Percentiles rank a stretch among this genome's conserved stretches.
Evolutionary conservation across 2,888 invertebrate genomes (phyloP).

Genomic region (Stenotaenia linearis): DNA sequence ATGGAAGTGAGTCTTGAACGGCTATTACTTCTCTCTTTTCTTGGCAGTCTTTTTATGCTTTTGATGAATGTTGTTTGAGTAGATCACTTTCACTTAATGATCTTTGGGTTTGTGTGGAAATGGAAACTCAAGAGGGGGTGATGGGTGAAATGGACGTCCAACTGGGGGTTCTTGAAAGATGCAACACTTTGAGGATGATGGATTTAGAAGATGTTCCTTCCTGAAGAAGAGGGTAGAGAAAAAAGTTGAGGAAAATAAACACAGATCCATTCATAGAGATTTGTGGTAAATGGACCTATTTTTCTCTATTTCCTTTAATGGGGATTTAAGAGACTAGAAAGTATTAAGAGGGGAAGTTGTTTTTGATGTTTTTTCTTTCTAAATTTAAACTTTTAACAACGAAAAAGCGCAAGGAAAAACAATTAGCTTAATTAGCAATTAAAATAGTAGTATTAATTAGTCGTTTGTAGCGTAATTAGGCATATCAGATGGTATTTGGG

Average conservation of each 20-base stretch:
- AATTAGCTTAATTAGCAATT: neutral
- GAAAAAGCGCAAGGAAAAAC: neutral
- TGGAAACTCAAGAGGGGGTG: conserved; percentile 11
- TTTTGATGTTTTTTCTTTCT: neutral
- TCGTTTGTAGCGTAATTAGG: neutral
- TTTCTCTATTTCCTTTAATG: neutral
- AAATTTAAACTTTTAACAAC: no score
- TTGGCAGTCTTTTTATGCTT: neutral
- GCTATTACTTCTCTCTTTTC: neutral
- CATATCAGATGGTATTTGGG: neutral
- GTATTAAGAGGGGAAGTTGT: neutral
- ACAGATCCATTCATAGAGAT: conserved; percentile 12
- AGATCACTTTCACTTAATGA: conserved; percentile 26
- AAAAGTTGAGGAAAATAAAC: neutral
- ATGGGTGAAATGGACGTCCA: conserved; percentile 7
- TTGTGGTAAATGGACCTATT: conserved; percentile 12
- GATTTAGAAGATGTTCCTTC: conserved; percentile 15
- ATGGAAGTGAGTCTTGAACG: neutral
- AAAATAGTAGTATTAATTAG: neutral
- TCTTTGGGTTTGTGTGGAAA: conserved; percentile 20
- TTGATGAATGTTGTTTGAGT: conserved; percentile 21
- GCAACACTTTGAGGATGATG: conserved; percentile 21
- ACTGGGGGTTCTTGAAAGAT: conserved; percentile 13
- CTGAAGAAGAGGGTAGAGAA: neutral
- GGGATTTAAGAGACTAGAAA: neutral